A percentile compares a stretch with the other conserved stretches of the same genome.
Evolutionary conservation across 2,797 vertebrate genomes (phyloP).

Genomic region (Onychomys arenicola): DNA sequence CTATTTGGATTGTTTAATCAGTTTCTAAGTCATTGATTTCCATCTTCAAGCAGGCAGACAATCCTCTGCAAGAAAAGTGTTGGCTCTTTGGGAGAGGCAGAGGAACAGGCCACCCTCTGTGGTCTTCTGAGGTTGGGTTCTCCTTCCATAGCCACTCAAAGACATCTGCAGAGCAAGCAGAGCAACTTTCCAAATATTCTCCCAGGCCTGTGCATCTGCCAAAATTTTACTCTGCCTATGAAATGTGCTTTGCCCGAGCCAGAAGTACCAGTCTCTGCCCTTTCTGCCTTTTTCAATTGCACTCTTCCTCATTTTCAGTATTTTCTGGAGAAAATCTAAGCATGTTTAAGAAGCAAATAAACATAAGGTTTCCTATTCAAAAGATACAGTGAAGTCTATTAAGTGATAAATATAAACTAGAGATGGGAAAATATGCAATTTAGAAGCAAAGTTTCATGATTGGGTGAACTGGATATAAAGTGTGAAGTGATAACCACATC

Average conservation of each 20-base stretch:
- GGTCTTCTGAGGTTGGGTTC: background rate
- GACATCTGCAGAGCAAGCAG: background rate
- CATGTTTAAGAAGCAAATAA: constrained; percentile 42
- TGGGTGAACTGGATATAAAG: constrained; percentile 16
- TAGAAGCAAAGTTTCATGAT: background rate
- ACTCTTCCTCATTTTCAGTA: constrained; percentile 17
- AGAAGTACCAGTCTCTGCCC: background rate
- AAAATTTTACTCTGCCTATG: constrained; percentile 21
- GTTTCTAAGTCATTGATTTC: constrained; percentile 83
- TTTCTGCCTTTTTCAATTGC: background rate
- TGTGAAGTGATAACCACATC: background rate
- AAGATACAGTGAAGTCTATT: background rate
- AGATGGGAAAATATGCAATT: background rate
- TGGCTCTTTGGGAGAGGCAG: constrained; percentile 20
- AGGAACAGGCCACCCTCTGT: background rate
- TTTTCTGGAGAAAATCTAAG: constrained; percentile 47
- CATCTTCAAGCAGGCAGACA: constrained; percentile 76
- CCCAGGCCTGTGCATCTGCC: background rate
- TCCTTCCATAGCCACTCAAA: constrained; percentile 30
- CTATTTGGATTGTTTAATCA: constrained; percentile 83
- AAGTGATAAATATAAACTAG: constrained; percentile 22
- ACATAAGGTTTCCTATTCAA: background rate
- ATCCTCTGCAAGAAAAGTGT: constrained; percentile 63
- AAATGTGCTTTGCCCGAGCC: constrained; percentile 27
- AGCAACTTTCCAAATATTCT: constrained; percentile 6